Evolutionary conservation across 1,140 invertebrate genomes (phyloP), one percentile per base, ranked within the genome.

Genomic region (Orius laevigatus): DNA sequence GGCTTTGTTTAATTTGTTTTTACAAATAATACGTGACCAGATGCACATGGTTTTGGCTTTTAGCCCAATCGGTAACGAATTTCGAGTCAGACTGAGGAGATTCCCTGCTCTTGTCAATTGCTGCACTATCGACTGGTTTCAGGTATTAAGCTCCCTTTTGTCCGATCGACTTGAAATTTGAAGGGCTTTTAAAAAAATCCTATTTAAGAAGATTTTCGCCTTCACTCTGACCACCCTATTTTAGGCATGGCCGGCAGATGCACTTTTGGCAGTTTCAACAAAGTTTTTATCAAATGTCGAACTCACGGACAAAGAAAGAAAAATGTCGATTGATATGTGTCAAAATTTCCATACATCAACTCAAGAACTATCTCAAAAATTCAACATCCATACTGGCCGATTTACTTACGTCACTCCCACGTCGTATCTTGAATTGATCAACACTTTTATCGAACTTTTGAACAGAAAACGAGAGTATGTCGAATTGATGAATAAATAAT

Each of bases 121-220:
- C 61, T 96, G 92, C 60, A 95, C 91, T 0, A 94, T 96, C 53
- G 88, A 96, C 67, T 96, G 91, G 92, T 90, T 96, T 65, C 88
- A 95, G 70, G 87, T 87, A 66, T 62, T 48, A 55, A 51, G 34
- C 46, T 41, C 33, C 15, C 42, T 44, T 46, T 56, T 42, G n/a
- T 53, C 34, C 4, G 16, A n/a, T n/a, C n/a, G n/a, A n/a, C n/a
- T n/a, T n/a, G n/a, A n/a, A n/a, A n/a, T n/a, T n/a, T n/a, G n/a
- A 33, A 31, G n/a, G n/a, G n/a, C n/a, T n/a, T n/a, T n/a, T n/a
- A n/a, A n/a, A n/a, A n/a, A n/a, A n/a, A n/a, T n/a, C 44, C 9
- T 46, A 14, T 11, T 20, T 20, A 32, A n/a, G n/a, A n/a, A n/a
- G n/a, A n/a, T n/a, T n/a, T n/a, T n/a, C n/a, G n/a, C n/a, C n/a